These are phyloP conservation scores for Muricea muricata DNA, from an alignment of 92 coral and sea anemone species.

Conservation along the genomic window DNA sequence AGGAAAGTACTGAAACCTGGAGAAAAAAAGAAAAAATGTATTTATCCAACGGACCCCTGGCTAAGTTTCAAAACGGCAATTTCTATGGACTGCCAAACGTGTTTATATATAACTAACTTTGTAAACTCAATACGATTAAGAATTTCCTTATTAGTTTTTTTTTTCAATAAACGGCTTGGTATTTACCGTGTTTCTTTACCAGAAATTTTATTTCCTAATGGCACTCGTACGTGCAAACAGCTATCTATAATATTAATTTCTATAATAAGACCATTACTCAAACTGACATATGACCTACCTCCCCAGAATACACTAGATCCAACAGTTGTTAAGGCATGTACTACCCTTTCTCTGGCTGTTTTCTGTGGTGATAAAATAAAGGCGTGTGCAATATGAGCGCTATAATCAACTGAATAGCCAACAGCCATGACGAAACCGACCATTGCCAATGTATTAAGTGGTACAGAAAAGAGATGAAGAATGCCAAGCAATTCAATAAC, in stretches of 20 bases:
- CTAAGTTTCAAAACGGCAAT: no score
- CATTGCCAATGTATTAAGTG: slow-evolving; percentile 38
- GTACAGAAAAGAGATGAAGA: slow-evolving; percentile 32
- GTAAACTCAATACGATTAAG: no score
- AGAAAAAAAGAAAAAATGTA: neutral
- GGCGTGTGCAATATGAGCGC: slow-evolving; percentile 57
- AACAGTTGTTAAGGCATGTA: slow-evolving; percentile 33
- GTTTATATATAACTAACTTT: no score
- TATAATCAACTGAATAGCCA: slow-evolving; percentile 44
- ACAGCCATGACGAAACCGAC: slow-evolving; percentile 44
- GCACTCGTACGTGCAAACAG: no score
- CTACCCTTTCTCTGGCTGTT: slow-evolving; percentile 26
- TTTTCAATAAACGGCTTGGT: no score
- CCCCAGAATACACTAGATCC: slow-evolving; percentile 55
- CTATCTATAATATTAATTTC: no score
- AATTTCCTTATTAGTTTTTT: no score
- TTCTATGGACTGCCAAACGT: no score
- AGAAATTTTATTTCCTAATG: no score
- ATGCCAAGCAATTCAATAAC: slow-evolving; percentile 39
- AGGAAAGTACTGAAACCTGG: slow-evolving; percentile 79
- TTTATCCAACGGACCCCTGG: no score
- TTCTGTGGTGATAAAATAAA: slow-evolving; percentile 20
- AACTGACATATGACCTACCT: slow-evolving; percentile 20
- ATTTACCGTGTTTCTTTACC: no score
- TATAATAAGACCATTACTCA: no score